These are phyloP conservation scores for Theretra japonica DNA, from an alignment of 2,888 invertebrate genomes.

Conservation along the genomic window DNA sequence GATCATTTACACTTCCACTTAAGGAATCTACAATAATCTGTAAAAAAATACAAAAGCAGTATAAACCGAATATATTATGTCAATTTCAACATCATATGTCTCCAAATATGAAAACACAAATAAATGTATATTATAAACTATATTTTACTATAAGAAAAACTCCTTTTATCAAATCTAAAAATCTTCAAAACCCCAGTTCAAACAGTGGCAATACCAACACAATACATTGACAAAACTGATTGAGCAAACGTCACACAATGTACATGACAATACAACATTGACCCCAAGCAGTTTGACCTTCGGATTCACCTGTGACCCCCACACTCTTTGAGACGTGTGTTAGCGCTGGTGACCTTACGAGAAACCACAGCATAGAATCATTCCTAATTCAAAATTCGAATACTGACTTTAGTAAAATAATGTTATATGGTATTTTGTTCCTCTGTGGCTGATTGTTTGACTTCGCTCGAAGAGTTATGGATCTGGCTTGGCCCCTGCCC, in stretches of 20 bases:
- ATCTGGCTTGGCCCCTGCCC: constrained; percentile 73
- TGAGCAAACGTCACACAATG: constrained; percentile 29
- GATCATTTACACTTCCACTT: too few relatives aligned
- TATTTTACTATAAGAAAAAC: too few relatives aligned
- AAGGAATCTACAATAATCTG: too few relatives aligned
- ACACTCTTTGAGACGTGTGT: constrained; percentile 70
- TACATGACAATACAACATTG: constrained; percentile 76
- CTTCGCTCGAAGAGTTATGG: constrained; percentile 64
- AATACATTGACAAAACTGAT: constrained; percentile 26
- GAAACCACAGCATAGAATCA: constrained; percentile 38
- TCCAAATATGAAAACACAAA: too few relatives aligned
- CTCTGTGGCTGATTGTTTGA: constrained; percentile 55
- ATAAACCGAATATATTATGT: too few relatives aligned
- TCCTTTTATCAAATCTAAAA: background rate
- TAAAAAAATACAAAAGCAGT: too few relatives aligned
- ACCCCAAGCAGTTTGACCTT: constrained; percentile 65
- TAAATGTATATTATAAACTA: too few relatives aligned
- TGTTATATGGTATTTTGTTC: constrained; percentile 33
- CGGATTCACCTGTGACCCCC: constrained; percentile 69
- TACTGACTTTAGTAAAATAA: constrained; percentile 37
- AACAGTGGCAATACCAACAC: background rate
- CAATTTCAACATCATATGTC: too few relatives aligned
- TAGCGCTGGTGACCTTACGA: constrained; percentile 35
- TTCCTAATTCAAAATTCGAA: constrained; percentile 16
- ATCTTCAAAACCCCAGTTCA: background rate